Conservation (phyloP, 2,113 vertebrate species). For the Empidonax traillii region DNA sequence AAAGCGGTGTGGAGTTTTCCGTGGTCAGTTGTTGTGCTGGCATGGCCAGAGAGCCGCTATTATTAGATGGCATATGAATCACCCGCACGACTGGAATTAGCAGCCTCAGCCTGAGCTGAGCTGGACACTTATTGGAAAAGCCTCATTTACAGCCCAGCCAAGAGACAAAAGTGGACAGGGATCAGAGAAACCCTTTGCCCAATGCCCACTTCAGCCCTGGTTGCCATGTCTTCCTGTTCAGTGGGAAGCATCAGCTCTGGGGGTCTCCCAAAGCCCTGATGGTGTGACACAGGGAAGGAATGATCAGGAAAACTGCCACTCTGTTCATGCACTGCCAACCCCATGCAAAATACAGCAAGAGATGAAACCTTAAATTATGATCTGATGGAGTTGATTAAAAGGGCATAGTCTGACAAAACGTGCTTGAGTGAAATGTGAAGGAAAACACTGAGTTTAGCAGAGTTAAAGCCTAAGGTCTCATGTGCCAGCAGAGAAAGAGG, state of each 20-base stretch:
- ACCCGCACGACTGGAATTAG: background rate
- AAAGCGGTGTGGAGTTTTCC: background rate
- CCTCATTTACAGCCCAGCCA: background rate
- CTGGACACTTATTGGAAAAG: background rate
- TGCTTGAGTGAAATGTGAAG: background rate
- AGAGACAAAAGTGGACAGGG: background rate
- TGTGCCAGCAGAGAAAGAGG: background rate
- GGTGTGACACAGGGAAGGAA: background rate
- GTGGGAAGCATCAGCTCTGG: background rate
- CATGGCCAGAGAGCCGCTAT: background rate
- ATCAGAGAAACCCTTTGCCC: background rate
- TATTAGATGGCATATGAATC: slow-evolving; percentile 42
- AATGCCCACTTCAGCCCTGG: background rate
- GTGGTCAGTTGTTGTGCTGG: slow-evolving; percentile 15
- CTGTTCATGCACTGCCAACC: background rate
- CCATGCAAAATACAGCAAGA: background rate
- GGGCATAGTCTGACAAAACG: background rate
- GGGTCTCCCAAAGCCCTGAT: accelerated
- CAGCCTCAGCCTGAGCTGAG: background rate
- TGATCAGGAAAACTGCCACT: background rate
- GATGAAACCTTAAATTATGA: background rate
- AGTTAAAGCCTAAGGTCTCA: background rate
- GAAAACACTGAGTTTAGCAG: background rate
- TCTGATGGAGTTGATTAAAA: background rate
- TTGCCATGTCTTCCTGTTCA: background rate